Base-by-base conservation (phyloP, 2,113 vertebrate species). In the Stomatorhinus ivindoensis region DNA sequence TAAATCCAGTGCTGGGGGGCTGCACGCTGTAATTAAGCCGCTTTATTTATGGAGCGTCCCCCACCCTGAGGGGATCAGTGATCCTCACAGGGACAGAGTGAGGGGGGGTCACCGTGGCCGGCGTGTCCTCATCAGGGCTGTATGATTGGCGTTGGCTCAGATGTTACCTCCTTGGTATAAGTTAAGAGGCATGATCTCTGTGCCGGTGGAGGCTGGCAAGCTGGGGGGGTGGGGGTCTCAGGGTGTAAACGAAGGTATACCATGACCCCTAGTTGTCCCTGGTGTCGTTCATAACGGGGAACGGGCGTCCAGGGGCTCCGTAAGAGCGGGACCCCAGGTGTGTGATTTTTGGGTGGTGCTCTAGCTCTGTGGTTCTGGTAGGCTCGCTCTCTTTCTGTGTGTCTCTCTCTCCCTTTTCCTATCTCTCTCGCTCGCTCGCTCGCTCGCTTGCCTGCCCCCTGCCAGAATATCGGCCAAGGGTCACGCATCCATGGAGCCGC, bases 321-420 rank as follows among this genome's bases (percentile, higher is more conserved):
- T 7, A 58, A 24, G 55, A 10, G 55, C 7, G 21, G 21, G 6
- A 24, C 2, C 55, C 58, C 3, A 10, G n/a, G 21, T 65, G n/a
- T 27, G 24, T 65, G 61, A 27, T 65, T 65, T 65, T 65, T 65
- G 24, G 61, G n/a, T n/a, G 55, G 55, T n/a, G 24, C 91, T 51
- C 87, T 85, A 84, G 82, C 19, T 24, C 7, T 47, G 19, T 84
- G 80, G 35, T 44, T 83, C 82, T 47, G 44, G 39, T 91, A 90
- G 90, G 90, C 91, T 86, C 10, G 48, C 83, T 51, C 51, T 91
- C 90, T 90, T 91, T 93, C 91, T 65, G 10, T 46, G 44, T 46
- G 17, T 44, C 4, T 65, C 44, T 35, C 83, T 73, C 51, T 91
- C 90, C 3, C 27, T 11, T n/a, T n/a, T n/a, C n/a, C 13, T 2